phyloP scores from a whole-genome alignment of 1,140 invertebrate genomes.

The Camponotus vicinus region DNA sequence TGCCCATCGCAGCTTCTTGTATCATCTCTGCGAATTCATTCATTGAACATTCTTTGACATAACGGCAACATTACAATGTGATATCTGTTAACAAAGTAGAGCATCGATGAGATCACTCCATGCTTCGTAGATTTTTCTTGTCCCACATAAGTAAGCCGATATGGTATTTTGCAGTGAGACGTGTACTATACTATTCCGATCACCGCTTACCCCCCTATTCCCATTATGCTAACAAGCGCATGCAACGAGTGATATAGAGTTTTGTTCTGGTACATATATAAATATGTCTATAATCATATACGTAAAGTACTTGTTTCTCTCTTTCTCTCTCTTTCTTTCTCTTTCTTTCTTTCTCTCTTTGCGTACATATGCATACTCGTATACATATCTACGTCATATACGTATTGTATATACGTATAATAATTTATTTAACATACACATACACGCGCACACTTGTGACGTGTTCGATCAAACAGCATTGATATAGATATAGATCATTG shows the following conservation, averaged over 20 bases:
- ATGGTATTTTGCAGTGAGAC: constrained; percentile 72
- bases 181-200: constrained; percentile 66
- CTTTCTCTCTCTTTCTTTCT: constrained; percentile 1
- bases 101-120: constrained; percentile 67
- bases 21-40: constrained; percentile 46
- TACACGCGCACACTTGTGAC: constrained; percentile 37
- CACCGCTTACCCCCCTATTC: constrained; percentile 74
- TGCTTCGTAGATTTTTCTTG: constrained; percentile 74
- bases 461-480: constrained; percentile 11
- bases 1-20: constrained; percentile 52
- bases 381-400: constrained; percentile 42
- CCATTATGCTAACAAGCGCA: constrained; percentile 77
- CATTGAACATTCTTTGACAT: constrained; percentile 39
- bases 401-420: constrained; percentile 55
- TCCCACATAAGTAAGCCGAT: constrained; percentile 66
- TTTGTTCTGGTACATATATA: constrained; percentile 71
- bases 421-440: constrained; percentile 12
- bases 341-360: not conserved
- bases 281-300: constrained; percentile 62
- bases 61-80: constrained; percentile 39
- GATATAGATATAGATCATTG: constrained; percentile 33
- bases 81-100: constrained; percentile 62
- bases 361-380: constrained; percentile 33
- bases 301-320: constrained; percentile 47
- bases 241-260: constrained; percentile 76